Conservation (phyloP, 2,797 vertebrate species). For the Hippopotamyrus pictus region DNA sequence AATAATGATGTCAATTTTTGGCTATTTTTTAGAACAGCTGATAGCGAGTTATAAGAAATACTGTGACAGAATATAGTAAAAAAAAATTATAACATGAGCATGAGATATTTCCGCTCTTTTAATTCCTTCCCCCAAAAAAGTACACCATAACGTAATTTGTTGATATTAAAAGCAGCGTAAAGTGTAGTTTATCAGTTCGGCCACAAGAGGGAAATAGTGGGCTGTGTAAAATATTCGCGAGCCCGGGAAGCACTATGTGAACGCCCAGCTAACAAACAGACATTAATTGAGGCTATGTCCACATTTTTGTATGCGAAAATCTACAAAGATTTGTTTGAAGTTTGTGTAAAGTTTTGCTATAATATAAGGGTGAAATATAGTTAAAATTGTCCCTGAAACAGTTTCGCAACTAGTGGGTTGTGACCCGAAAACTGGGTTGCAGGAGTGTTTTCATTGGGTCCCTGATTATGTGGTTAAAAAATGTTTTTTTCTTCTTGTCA, state of each 20-base stretch:
- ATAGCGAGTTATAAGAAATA: neutral
- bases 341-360: neutral
- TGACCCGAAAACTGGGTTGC: neutral
- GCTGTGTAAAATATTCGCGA: neutral
- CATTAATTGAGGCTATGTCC: neutral
- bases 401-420: neutral
- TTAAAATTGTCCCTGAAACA: neutral
- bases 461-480: neutral
- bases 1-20: neutral
- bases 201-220: conserved; percentile 13
- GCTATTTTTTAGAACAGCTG: neutral
- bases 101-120: neutral
- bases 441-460: neutral
- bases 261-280: neutral
- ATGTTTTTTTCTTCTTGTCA: neutral
- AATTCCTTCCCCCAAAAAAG: neutral
- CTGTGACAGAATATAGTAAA: neutral
- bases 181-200: conserved; percentile 7
- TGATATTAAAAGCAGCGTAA: neutral
- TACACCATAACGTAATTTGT: neutral
- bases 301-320: neutral
- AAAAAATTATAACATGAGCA: neutral
- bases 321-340: neutral
- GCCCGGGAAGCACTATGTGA: neutral
- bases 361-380: neutral